Percentiles rank a stretch among this genome's conserved stretches.
Conservation (phyloP, 2,797 vertebrate species). For the Hirundo rustica region DNA sequence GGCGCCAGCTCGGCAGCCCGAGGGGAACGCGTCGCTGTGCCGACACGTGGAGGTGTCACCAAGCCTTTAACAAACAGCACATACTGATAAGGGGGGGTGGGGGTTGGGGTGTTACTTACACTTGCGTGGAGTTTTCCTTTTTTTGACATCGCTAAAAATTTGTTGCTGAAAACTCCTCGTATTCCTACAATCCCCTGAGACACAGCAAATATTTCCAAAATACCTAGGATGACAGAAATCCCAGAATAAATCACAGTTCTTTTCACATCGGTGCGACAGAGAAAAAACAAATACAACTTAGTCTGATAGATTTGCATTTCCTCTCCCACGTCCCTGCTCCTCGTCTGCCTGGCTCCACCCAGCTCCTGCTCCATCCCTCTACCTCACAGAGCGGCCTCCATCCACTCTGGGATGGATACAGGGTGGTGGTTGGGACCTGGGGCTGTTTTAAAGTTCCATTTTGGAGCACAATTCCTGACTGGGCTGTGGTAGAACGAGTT, state of each 20-base stretch:
- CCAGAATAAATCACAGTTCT: slow-evolving; percentile 80
- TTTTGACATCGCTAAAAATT: slow-evolving; percentile 98
- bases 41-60: not conserved
- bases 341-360: not conserved
- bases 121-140: slow-evolving; percentile 95
- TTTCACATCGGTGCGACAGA: slow-evolving; percentile 58
- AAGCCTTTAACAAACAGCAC: slow-evolving; percentile 37
- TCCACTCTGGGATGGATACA: accelerated
- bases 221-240: slow-evolving; percentile 89
- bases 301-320: not conserved
- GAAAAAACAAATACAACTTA: not conserved
- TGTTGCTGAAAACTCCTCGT: slow-evolving; percentile 95
- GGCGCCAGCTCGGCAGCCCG: not conserved
- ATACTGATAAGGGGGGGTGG: not conserved
- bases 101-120: slow-evolving; percentile 84
- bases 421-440: no score
- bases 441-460: accelerated
- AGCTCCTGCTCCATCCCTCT: not conserved
- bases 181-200: slow-evolving; percentile 98
- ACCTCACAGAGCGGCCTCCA: not conserved
- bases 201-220: slow-evolving; percentile 97
- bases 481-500: accelerated
- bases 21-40: not conserved
- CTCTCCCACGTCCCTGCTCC: not conserved
- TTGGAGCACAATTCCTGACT: not conserved